Conservation (phyloP, 2,888 invertebrate genomes). For the Automeris io region DNA sequence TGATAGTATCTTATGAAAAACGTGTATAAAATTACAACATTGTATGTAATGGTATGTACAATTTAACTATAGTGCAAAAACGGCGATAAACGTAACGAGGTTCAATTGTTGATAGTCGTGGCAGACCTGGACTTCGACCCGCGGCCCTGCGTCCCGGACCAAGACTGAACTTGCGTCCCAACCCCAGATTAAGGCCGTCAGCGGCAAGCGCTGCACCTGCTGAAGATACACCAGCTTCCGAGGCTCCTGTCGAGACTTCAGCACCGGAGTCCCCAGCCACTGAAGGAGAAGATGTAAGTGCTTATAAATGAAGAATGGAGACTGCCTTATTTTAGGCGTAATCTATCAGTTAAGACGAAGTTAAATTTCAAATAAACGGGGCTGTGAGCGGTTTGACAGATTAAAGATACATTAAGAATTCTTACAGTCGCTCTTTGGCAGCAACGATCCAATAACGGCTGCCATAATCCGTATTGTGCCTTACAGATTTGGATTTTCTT, state of each 20-base stretch:
- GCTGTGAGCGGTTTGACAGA: no score
- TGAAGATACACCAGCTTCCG: conserved; percentile 47
- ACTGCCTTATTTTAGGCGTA: neutral
- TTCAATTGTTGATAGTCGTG: conserved; percentile 34
- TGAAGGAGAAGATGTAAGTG: conserved; percentile 59
- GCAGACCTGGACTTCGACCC: conserved; percentile 61
- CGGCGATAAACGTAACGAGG: no score
- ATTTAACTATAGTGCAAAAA: no score
- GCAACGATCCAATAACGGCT: no score
- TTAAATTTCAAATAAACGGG: no score
- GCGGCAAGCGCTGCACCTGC: conserved; percentile 59
- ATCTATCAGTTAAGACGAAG: no score
- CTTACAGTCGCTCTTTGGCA: no score
- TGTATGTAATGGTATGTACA: neutral
- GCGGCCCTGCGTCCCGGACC: conserved; percentile 80
- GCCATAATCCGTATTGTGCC: no score
- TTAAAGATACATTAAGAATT: no score
- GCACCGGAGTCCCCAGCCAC: conserved; percentile 49
- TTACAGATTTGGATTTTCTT: no score
- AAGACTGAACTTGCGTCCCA: conserved; percentile 76
- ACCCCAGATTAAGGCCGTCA: conserved; percentile 64
- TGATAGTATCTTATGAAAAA: no score
- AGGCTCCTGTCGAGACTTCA: conserved; percentile 57
- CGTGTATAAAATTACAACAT: neutral
- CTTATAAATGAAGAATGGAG: conserved; percentile 15